Evolutionary conservation across 2,113 vertebrate genomes (phyloP).

Genomic region (Camelus bactrianus): DNA sequence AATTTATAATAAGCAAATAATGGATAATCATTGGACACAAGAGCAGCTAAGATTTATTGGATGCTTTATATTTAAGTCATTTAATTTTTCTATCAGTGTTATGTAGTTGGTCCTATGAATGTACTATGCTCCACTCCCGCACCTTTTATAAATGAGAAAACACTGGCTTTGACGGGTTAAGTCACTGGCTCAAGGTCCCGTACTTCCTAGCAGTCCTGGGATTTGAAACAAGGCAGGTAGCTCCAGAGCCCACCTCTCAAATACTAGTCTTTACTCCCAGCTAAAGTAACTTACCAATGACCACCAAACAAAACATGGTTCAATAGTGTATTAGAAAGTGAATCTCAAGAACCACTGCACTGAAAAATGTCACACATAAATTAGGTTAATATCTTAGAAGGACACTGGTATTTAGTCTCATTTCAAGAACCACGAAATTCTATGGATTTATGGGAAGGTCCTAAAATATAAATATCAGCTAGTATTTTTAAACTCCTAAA

Average conservation of each 20-base stretch:
- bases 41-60: neutral
- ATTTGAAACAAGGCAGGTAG: neutral
- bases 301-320: neutral
- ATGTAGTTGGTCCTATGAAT: neutral
- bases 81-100: slow-evolving; percentile 1
- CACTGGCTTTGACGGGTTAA: neutral
- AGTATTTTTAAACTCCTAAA: neutral
- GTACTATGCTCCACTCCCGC: neutral
- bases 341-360: neutral
- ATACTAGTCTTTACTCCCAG: neutral
- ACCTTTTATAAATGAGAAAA: neutral
- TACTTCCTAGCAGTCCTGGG: neutral
- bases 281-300: neutral
- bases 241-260: neutral
- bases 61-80: neutral
- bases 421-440: neutral
- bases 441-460: neutral
- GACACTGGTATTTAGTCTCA: neutral
- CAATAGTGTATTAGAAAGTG: neutral
- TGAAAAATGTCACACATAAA: neutral
- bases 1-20: slow-evolving; percentile 21
- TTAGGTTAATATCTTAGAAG: neutral
- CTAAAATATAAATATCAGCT: neutral
- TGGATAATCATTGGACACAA: neutral
- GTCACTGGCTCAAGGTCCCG: neutral